A percentile compares a stretch with the other conserved stretches of the same genome.
Evolutionary conservation across 2,113 vertebrate species (phyloP).

Genomic region (Seriola dumerili): DNA sequence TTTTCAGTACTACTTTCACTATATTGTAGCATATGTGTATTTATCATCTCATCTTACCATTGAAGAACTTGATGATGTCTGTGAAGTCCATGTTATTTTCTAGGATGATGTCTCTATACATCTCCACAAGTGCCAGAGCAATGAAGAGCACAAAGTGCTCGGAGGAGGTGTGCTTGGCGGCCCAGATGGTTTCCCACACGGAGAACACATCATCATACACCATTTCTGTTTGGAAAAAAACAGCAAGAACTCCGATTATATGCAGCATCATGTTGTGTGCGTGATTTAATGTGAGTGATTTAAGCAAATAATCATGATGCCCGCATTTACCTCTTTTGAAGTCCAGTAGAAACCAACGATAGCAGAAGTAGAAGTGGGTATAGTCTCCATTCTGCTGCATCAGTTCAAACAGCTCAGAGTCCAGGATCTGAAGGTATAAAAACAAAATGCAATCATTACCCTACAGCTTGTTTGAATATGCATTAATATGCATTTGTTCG

Average conservation of each 20-base stretch:
- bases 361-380: conserved; percentile 99
- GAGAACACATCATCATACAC: conserved; percentile 96
- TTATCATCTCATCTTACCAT: conserved; percentile 83
- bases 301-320: not conserved
- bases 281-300: not conserved
- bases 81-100: conserved; percentile 99
- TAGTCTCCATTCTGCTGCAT: conserved; percentile 99
- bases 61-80: conserved; percentile 99
- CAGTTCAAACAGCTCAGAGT: conserved; percentile 97
- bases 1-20: not conserved
- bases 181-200: conserved; percentile 98
- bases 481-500: not conserved
- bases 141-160: conserved; percentile 97
- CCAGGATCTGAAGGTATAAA: conserved; percentile 89
- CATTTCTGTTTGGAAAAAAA: conserved; percentile 86
- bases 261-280: not conserved
- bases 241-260: not conserved
- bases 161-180: conserved; percentile 91
- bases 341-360: conserved; percentile 98
- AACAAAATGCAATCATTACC: not conserved
- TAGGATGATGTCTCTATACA: conserved; percentile 96
- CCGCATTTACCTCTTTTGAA: conserved; percentile 91
- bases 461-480: not conserved
- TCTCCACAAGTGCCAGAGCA: conserved; percentile 94
- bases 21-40: not conserved